Evolutionary conservation across 1,140 invertebrate genomes (phyloP).

Genomic region (Seison nebaliae): DNA sequence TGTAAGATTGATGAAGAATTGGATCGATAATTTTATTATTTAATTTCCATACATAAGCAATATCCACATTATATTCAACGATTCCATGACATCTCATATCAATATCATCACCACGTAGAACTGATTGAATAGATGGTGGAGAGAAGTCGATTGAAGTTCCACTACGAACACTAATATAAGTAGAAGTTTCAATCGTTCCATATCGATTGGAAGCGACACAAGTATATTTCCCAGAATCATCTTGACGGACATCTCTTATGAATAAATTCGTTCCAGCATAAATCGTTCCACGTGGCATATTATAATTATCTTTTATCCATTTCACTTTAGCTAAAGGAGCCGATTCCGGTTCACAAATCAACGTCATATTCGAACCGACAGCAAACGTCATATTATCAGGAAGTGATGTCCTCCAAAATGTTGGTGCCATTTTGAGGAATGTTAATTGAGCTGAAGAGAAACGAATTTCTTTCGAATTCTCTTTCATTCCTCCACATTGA

Average conservation of each 20-base stretch:
- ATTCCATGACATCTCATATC: constrained; percentile 5
- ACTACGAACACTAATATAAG: constrained; percentile 7
- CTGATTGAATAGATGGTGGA: no score
- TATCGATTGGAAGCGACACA: constrained; percentile 23
- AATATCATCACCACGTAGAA: neutral
- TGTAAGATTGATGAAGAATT: no score
- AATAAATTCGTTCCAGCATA: constrained; percentile 19
- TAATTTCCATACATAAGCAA: constrained; percentile 11
- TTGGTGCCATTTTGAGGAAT: constrained; percentile 46
- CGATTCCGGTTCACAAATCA: constrained; percentile 69
- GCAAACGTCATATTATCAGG: constrained; percentile 62
- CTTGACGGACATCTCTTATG: constrained; percentile 16
- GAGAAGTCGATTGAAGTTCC: constrained; percentile 8
- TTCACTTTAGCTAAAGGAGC: constrained; percentile 43
- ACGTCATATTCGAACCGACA: constrained; percentile 61
- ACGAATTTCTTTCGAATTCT: constrained; percentile 40
- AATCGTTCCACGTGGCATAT: constrained; percentile 7
- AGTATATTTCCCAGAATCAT: constrained; percentile 23
- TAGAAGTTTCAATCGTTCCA: constrained; percentile 15
- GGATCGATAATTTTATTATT: constrained; percentile 2
- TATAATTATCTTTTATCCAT: constrained; percentile 9
- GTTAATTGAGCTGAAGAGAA: constrained; percentile 64
- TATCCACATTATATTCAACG: constrained; percentile 5
- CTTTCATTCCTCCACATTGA: constrained; percentile 66
- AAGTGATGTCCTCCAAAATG: constrained; percentile 61